phyloP scores from a whole-genome alignment of 2,888 invertebrate genomes.

The Phymatocera aterrima region DNA sequence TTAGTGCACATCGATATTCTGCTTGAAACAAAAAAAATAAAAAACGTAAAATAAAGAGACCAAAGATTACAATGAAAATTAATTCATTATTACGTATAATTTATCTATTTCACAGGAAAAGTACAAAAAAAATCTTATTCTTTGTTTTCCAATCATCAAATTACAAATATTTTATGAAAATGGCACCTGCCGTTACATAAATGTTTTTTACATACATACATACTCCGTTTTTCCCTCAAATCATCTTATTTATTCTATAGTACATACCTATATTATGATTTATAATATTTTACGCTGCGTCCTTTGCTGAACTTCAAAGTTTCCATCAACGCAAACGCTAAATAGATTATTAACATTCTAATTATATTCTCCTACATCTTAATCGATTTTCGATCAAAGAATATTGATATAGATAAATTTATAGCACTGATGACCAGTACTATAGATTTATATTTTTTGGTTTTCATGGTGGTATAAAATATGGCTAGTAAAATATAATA shows the following conservation, averaged over 20 bases:
- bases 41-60: background rate
- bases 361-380: background rate
- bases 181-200: constrained; percentile 1
- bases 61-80: background rate
- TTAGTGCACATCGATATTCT: background rate
- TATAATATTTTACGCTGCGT: background rate
- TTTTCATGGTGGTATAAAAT: background rate
- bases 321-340: background rate
- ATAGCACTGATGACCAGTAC: background rate
- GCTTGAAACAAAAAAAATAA: background rate
- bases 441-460: constrained; percentile 10
- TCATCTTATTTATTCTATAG: too few relatives aligned
- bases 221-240: too few relatives aligned
- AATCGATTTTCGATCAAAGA: background rate
- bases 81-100: background rate
- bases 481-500: constrained; percentile 12
- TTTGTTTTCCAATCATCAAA: background rate
- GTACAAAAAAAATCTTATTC: background rate
- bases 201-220: background rate
- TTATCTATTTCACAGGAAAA: background rate
- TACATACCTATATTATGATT: constrained; percentile 1
- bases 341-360: too few relatives aligned
- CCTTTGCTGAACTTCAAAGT: background rate
- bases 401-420: too few relatives aligned
- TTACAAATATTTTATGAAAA: background rate